These are phyloP conservation scores for Heliconius himera DNA, from an alignment of 1,140 invertebrate species.

Conservation along the genomic window DNA sequence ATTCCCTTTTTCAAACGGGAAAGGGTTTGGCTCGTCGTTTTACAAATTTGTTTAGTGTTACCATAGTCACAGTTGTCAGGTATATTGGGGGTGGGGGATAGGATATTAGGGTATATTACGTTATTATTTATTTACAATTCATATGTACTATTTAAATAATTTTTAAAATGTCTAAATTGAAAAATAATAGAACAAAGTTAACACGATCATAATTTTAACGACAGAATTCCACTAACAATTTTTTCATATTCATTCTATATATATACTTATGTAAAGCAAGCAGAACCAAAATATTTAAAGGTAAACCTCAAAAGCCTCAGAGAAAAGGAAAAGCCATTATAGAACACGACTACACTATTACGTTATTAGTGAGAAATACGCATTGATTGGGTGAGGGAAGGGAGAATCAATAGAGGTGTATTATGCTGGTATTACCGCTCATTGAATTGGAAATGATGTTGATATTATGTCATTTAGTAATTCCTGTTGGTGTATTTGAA, in stretches of 20 bases:
- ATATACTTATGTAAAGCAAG: conserved; percentile 12
- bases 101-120: too few relatives aligned
- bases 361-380: conserved; percentile 34
- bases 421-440: conserved; percentile 20
- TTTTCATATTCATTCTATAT: not conserved
- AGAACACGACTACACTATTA: conserved; percentile 28
- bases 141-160: too few relatives aligned
- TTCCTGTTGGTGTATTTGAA: not conserved
- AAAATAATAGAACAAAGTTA: not conserved
- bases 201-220: not conserved
- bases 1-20: not conserved
- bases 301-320: conserved; percentile 21
- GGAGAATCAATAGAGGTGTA: conserved; percentile 26
- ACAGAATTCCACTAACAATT: not conserved
- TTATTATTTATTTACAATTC: too few relatives aligned
- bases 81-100: too few relatives aligned
- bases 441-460: conserved; percentile 9
- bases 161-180: too few relatives aligned
- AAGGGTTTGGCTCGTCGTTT: too few relatives aligned
- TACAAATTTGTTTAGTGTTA: too few relatives aligned
- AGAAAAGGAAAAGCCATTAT: conserved; percentile 26
- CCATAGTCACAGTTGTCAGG: too few relatives aligned
- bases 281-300: conserved; percentile 26
- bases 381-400: conserved; percentile 25
- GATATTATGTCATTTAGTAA: conserved; percentile 11